Base-by-base conservation (phyloP, 2,888 invertebrate species). In the Prosapia bicincta region DNA sequence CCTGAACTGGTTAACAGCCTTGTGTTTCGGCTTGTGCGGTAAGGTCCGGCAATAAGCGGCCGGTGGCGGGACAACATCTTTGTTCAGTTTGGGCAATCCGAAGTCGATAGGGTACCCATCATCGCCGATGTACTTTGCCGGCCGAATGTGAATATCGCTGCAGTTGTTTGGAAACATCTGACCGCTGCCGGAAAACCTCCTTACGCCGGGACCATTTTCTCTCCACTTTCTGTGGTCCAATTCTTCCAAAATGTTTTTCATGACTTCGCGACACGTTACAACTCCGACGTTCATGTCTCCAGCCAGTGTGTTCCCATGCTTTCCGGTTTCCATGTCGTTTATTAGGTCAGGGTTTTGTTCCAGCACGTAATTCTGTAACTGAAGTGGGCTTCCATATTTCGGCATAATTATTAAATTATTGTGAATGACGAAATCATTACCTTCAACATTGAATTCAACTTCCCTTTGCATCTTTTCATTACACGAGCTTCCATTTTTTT, bases 51-150 rank as follows among this genome's bases (percentile, higher is more conserved):
- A 94, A 68, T 79, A 79, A 28, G 81, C 77, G 2, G 79, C 76
- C 7, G 82, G 79, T 0, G 80, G 79, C 65, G 79, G 72, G 43
- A 79, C 73, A 23, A 78, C 76, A 38, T 77, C 79, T 66, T 67
- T 81, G 85, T 86, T 13, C 76, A 91, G 87, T 82, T 92, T 92
- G 0, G 93, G 92, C 66, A 93, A 85, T 26, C 93, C 93, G 81
- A 91, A 93, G 83, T 93, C 93, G 76, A 92, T 88, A 7, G 94
- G 94, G 82, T 92, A 92, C n/a, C 92, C 93, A 79, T 94, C 94
- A 79, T 89, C 89, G 80, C 92, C 92, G 80, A 93, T 85, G 83
- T 93, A 92, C 73, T 85, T 85, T n/a, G 91, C 90, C 0, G 92
- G 92, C 83, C 91, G 92, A 72, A 93, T 85, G 82, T 92, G 92